A percentile compares a stretch with the other conserved stretches of the same genome.
Conservation (phyloP, 2,888 invertebrate genomes). For the Melikaiella ostensackeni region DNA sequence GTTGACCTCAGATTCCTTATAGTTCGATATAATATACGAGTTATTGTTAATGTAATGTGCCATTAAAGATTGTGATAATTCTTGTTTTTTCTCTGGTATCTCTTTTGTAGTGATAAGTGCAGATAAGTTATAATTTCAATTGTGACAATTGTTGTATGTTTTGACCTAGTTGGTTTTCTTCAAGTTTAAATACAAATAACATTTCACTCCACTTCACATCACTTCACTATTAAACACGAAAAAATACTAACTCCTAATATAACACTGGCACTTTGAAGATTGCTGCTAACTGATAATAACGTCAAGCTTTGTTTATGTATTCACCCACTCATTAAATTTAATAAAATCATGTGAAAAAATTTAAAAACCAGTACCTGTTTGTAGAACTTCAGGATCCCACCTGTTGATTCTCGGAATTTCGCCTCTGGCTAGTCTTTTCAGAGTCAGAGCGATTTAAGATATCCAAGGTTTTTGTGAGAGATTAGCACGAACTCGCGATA, state of each 20-base stretch:
- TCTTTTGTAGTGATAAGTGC: not conserved
- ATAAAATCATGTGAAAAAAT: slow-evolving; percentile 17
- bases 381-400: slow-evolving; percentile 68
- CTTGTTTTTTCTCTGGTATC: not conserved
- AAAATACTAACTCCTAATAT: not conserved
- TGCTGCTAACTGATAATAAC: not conserved
- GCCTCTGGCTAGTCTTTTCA: slow-evolving; percentile 47
- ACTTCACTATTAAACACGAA: not conserved
- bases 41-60: too few relatives aligned
- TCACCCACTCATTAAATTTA: slow-evolving; percentile 3
- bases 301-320: slow-evolving; percentile 26
- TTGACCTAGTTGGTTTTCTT: not conserved
- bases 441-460: slow-evolving; percentile 35
- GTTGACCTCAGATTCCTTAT: too few relatives aligned
- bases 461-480: slow-evolving; percentile 32
- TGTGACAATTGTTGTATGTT: too few relatives aligned
- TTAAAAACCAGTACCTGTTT: slow-evolving; percentile 57
- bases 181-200: not conserved
- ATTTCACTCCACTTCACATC: not conserved
- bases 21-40: too few relatives aligned
- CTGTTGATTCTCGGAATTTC: slow-evolving; percentile 67
- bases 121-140: not conserved
- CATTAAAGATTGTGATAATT: not conserved
- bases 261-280: not conserved
- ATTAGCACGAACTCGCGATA: slow-evolving; percentile 18